Base-by-base conservation (phyloP, 92 coral and sea anemone species). In the Palythoa grandis region DNA sequence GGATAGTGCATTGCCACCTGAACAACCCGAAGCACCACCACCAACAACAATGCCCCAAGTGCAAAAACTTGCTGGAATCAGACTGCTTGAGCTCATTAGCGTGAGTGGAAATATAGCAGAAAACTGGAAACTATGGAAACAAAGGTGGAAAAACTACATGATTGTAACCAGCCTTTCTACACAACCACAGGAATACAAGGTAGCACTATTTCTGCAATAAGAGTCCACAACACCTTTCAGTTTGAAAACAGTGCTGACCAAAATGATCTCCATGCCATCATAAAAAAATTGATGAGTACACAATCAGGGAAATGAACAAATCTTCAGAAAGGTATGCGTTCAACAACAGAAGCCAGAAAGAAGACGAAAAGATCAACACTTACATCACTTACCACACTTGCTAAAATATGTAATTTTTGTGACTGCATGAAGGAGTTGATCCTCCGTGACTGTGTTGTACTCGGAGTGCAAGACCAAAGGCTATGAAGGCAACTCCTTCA, bases 281-380 rank as follows among this genome's bases (percentile, higher is more conserved):
- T 78, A 35, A 75, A 77, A 86, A 77, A 66, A 29, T 86, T 43
- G 85, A 77, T 53, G 78, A 67, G 50, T 86, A 77, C 67, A 77
- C 84, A 15, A 86, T 86, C 43, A 78, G 89, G 11, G 78, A 86
- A 69, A 58, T 86, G n/a, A 86, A 86, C 66, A 78, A 78, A 86
- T 66, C 78, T 12, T 86, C 68, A 5, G 77, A 86, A 24, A 7
- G 84, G 19, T 86, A 86, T 47, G 78, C 66, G 11, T 86, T 86
- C 53, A 77, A 77, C 56, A 66, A 70, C 78, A 3, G 78, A 48
- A 69, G 68, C 63, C 72, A 86, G 23, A 83, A 65, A 67, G 77
- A 40, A 61, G 17, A 50, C 24, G 88, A 78, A 56, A 17, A 85
- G 14, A 71, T 72, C 20, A 78, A 78, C 5, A 71, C 78, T 16